These are phyloP conservation scores for Cyclopterus lumpus DNA, from an alignment of 2,797 vertebrate genomes.

Conservation along the genomic window DNA sequence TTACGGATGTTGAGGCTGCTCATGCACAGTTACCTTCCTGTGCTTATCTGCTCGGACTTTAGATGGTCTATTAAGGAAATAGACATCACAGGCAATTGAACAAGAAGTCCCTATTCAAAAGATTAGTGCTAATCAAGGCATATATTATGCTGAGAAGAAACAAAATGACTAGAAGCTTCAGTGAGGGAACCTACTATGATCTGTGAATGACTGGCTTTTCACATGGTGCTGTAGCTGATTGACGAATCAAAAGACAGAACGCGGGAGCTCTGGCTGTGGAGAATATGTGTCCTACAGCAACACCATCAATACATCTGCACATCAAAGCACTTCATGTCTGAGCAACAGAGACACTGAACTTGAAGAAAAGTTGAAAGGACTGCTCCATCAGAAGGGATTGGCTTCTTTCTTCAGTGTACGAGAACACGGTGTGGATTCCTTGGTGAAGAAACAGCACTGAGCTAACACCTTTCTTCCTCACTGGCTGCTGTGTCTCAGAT, in stretches of 20 bases:
- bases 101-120: neutral
- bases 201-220: conserved; percentile 8
- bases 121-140: conserved; percentile 21
- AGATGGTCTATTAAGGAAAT: neutral
- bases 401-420: neutral
- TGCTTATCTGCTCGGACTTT: neutral
- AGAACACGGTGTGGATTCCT: neutral
- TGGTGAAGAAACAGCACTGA: conserved; percentile 5
- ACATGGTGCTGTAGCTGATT: conserved; percentile 2
- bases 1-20: conserved; percentile 9
- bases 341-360: conserved; percentile 10
- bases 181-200: conserved; percentile 25
- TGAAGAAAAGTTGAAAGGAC: conserved; percentile 25
- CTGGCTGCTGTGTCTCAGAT: neutral
- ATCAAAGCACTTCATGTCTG: conserved; percentile 35
- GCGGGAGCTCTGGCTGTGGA: conserved; percentile 5
- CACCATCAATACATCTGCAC: conserved; percentile 23
- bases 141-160: neutral
- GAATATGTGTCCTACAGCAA: conserved; percentile 25
- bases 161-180: conserved; percentile 5
- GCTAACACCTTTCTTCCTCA: conserved; percentile 13
- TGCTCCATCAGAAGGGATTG: conserved; percentile 4
- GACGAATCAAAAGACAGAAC: conserved; percentile 35
- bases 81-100: conserved; percentile 14
- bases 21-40: neutral